Evolutionary conservation across 2,888 invertebrate genomes (phyloP).

Genomic region (Ariolimax columbianus): DNA sequence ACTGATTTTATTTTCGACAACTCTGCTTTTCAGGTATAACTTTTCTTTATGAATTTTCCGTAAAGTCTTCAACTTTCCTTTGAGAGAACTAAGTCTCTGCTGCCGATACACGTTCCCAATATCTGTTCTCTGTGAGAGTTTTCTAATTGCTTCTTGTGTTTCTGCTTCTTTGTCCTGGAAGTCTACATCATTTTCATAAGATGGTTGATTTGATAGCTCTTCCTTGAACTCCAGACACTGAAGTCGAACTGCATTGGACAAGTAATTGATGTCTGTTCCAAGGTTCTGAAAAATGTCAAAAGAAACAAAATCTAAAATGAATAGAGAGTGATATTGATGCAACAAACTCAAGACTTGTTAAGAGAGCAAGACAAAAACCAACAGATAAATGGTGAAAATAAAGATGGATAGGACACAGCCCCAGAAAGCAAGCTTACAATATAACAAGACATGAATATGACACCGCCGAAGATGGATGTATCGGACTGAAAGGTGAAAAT

Average conservation of each 20-base stretch:
- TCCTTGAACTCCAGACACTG: conserved; percentile 19
- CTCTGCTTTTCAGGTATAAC: background rate
- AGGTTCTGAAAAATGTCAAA: conserved; percentile 18
- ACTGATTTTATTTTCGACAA: conserved; percentile 27
- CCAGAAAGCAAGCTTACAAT: no score
- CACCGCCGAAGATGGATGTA: no score
- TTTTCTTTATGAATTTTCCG: conserved; percentile 22
- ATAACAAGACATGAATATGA: no score
- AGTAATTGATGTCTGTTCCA: conserved; percentile 1
- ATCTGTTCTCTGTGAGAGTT: background rate
- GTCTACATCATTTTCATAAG: conserved; percentile 29
- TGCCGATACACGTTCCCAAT: background rate
- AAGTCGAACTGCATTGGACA: background rate
- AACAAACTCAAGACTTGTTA: no score
- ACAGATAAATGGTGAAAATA: no score
- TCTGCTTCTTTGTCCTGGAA: conserved; percentile 7
- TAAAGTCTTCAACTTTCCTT: conserved; percentile 10
- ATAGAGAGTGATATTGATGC: no score
- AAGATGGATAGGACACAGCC: no score
- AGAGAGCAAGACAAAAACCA: no score
- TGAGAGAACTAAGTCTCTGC: background rate
- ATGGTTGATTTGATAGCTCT: conserved; percentile 3
- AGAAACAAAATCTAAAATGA: no score
- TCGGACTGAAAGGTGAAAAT: no score
- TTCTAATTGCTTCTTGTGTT: background rate